Conservation (phyloP, 1,140 invertebrate species). For the Cherax quadricarinatus region DNA sequence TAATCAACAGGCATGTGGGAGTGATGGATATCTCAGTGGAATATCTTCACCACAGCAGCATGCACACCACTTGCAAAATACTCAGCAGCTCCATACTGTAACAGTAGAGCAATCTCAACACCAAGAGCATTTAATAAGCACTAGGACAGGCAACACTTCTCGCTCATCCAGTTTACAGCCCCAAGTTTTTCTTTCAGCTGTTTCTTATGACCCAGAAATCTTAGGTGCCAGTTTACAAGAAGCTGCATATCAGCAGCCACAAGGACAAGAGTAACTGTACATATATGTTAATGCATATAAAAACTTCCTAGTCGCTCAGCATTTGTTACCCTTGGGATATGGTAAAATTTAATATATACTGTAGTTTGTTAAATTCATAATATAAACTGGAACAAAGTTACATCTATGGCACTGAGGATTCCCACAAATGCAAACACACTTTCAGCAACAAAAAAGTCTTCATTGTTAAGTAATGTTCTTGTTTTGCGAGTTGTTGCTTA, state of each 20-base stretch:
- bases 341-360: too few species aligned
- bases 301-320: not conserved
- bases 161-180: not conserved
- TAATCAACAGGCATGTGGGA: not conserved
- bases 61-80: conserved; percentile 7
- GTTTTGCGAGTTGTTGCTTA: too few species aligned
- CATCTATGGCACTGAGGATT: too few species aligned
- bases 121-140: conserved; percentile 15
- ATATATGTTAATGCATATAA: not conserved
- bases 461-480: too few species aligned
- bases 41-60: not conserved
- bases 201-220: conserved; percentile 19
- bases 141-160: not conserved
- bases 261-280: conserved; percentile 12
- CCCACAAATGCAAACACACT: too few species aligned
- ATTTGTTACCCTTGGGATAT: too few species aligned
- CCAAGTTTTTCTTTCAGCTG: conserved; percentile 10
- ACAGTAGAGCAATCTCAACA: conserved; percentile 14
- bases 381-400: too few species aligned
- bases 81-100: conserved; percentile 5
- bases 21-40: not conserved
- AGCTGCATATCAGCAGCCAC: conserved; percentile 12
- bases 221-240: conserved; percentile 31
- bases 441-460: too few species aligned
- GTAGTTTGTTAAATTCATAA: too few species aligned